Evolutionary conservation across 1,140 invertebrate species (phyloP).

Genomic region (Ladona fulva): DNA sequence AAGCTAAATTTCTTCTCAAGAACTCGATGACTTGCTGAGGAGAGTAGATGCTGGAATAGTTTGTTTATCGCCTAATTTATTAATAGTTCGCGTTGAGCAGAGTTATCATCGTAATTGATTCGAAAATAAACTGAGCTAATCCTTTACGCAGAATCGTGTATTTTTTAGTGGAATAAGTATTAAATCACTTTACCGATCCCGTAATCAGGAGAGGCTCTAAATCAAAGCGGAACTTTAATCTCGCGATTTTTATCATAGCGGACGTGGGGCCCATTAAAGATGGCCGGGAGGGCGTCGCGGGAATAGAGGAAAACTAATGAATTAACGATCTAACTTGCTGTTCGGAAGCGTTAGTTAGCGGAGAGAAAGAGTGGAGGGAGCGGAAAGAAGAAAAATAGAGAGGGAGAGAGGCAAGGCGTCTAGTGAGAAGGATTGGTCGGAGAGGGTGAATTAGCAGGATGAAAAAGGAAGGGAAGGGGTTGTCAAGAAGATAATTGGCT

Average conservation of each 20-base stretch:
- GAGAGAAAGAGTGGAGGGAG: not conserved
- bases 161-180: not conserved
- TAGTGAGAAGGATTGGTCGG: not conserved
- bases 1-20: too few species aligned
- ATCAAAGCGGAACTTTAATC: not conserved
- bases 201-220: not conserved
- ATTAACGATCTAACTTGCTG: conserved; percentile 3
- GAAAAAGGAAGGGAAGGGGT: not conserved
- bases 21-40: too few species aligned
- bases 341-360: not conserved
- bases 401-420: not conserved
- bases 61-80: too few species aligned
- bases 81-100: too few species aligned
- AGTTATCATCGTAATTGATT: too few species aligned
- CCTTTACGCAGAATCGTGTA: not conserved
- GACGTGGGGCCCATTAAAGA: not conserved
- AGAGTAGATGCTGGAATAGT: too few species aligned
- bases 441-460: not conserved
- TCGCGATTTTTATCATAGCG: not conserved
- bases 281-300: not conserved
- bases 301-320: not conserved
- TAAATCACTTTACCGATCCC: not conserved
- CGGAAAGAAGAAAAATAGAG: not conserved
- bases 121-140: too few species aligned
- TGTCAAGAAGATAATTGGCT: conserved; percentile 5